A percentile compares a stretch with the other conserved stretches of the same genome.
Evolutionary conservation across 2,113 vertebrate species (phyloP).

Genomic region (Dinomys branickii): DNA sequence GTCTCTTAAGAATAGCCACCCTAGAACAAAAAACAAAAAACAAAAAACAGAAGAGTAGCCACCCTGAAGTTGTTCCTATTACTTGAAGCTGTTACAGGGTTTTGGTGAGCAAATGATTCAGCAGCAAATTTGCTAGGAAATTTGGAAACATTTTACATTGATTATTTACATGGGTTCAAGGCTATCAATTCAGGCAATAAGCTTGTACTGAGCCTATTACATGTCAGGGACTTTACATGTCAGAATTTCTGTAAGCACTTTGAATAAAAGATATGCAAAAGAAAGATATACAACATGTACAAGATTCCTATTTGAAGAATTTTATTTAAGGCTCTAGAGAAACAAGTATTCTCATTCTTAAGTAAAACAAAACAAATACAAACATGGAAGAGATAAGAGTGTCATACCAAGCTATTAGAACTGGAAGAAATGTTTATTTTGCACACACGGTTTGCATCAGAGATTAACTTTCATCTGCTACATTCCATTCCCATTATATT

Average conservation of each 20-base stretch:
- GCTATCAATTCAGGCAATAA: background rate
- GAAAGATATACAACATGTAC: background rate
- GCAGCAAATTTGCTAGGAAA: background rate
- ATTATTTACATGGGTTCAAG: background rate
- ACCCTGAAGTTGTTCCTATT: background rate
- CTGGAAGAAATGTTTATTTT: background rate
- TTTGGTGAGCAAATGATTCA: background rate
- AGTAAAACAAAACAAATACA: background rate
- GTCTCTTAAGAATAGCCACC: background rate
- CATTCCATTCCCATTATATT: background rate
- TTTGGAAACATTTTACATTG: background rate
- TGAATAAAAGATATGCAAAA: background rate
- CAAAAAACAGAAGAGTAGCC: too few species aligned
- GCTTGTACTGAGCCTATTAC: background rate
- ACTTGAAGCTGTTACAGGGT: background rate
- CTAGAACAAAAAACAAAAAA: too few species aligned
- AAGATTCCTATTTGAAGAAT: background rate
- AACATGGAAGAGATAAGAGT: background rate
- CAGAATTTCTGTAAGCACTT: background rate
- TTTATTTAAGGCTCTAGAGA: background rate
- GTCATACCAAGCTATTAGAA: background rate
- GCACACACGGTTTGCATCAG: background rate
- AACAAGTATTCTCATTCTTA: background rate
- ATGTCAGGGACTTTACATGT: background rate
- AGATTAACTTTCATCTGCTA: conserved; percentile 4